Evolutionary conservation across 2,888 invertebrate species (phyloP), one percentile per base, ranked within the genome.

Genomic region (Bursaphelenchus okinawaensis): DNA sequence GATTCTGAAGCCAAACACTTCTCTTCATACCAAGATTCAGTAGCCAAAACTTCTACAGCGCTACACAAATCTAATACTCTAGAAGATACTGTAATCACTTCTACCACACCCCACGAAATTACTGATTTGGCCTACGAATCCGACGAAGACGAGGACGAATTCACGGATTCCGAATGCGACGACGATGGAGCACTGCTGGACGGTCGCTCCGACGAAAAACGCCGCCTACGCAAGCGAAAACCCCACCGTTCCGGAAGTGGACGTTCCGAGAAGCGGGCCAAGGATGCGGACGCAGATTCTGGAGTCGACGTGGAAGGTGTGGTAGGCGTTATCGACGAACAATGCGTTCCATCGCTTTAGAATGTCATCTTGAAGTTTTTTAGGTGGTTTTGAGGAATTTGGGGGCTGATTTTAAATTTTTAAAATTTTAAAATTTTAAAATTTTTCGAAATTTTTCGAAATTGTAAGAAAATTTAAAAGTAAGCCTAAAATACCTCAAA

Each of bases 151-250:
- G 60, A 59, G 23, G 60, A 50, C 7, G 60, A 59, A 12, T 59
- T 55, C 60, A 22, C 27, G 3, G 40, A 40, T n/a, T 40, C 51
- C 51, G 60, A 59, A 22, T 22, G 12, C 51, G 60, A 59, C 26
- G 22, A 28, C 20, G 40, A 59, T 1, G 54, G 54, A 54, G 60
- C 19, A n/a, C 50, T 29, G 51, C 50, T 23, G 23, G 27, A 28
- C 27, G 23, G 20, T 29, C 60, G 19, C 12, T 59, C 60, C 24
- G 26, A 26, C 6, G 31, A 40, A 20, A 59, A 59, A 24, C 60
- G 60, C 9, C 60, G 60, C 16, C 40, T 28, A 20, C 60, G 60
- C 12, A 59, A 59, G 51, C 60, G 60, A 12, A 50, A 50, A 50
- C 31, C 51, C 20, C 50, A 19, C 4, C 40, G 40, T 40, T 40